Evolutionary conservation across 1,140 invertebrate species (phyloP).

Genomic region (Pseudomyrmex dendroicus): DNA sequence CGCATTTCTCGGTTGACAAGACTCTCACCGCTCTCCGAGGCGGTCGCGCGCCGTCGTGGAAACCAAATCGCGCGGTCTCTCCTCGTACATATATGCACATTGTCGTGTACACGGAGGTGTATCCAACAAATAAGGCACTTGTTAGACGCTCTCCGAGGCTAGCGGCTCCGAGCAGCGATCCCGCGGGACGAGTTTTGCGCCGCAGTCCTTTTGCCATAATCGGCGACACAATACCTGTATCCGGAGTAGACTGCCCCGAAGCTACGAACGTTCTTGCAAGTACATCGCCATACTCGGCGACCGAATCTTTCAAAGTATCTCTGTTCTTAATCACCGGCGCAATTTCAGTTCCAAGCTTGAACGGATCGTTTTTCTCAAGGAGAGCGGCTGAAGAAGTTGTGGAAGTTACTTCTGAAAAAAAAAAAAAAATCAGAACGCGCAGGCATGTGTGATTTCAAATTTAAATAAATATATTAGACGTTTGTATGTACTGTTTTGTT

Average conservation of each 20-base stretch:
- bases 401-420: too few species aligned
- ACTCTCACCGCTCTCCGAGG: conserved; percentile 65
- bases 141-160: conserved; percentile 74
- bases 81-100: conserved; percentile 69
- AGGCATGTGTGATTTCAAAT: too few species aligned
- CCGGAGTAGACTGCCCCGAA: background rate
- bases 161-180: conserved; percentile 49
- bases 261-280: conserved; percentile 1
- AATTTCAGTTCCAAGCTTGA: background rate
- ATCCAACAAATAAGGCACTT: conserved; percentile 80
- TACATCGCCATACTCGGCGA: conserved; percentile 11
- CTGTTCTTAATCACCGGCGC: too few species aligned
- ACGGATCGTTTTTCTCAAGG: too few species aligned
- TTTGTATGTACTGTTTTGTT: too few species aligned
- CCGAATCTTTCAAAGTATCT: background rate
- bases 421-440: too few species aligned
- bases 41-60: conserved; percentile 68
- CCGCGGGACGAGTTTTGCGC: conserved; percentile 70
- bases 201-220: conserved; percentile 77
- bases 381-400: too few species aligned
- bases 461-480: too few species aligned
- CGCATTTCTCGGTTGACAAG: conserved; percentile 75
- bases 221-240: conserved; percentile 75
- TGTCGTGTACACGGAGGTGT: conserved; percentile 47
- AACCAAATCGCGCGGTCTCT: conserved; percentile 51